Conservation (phyloP, 2,797 vertebrate genomes). For the Graptemys geographica region DNA sequence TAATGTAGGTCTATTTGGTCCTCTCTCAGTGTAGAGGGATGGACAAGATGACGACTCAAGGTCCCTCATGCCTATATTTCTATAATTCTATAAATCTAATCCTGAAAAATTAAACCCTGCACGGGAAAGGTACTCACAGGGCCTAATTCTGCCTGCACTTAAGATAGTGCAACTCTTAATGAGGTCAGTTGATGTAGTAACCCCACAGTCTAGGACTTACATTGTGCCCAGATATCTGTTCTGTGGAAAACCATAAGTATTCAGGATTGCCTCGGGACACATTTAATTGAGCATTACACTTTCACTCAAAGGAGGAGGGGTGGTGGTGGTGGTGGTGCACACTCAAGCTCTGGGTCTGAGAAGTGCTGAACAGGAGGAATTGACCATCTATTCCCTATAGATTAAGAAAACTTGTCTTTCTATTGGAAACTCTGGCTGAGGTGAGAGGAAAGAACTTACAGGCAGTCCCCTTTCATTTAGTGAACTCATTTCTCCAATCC, state of each 20-base stretch:
- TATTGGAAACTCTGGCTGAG: neutral
- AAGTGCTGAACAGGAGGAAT: neutral
- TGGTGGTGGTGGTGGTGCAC: neutral
- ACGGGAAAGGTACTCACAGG: neutral
- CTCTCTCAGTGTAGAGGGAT: neutral
- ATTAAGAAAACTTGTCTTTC: neutral
- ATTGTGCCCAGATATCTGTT: neutral
- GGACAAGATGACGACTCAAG: neutral
- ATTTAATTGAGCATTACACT: neutral
- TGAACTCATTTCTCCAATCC: conserved; percentile 24
- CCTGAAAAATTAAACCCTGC: neutral
- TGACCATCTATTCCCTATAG: neutral
- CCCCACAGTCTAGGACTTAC: too few species aligned
- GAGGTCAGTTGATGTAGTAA: neutral
- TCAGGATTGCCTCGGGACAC: neutral
- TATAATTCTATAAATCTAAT: neutral
- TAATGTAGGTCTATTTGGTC: neutral
- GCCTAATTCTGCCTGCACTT: rapidly evolving
- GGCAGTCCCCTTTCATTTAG: conserved; percentile 5
- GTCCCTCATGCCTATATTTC: neutral
- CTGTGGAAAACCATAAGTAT: neutral
- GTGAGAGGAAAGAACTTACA: neutral
- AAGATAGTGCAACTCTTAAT: neutral
- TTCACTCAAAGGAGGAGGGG: neutral
- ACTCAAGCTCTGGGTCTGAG: neutral